These are phyloP conservation scores for Drosophila pegasa DNA, from an alignment of 2,888 invertebrate species.

Conservation along the genomic window DNA sequence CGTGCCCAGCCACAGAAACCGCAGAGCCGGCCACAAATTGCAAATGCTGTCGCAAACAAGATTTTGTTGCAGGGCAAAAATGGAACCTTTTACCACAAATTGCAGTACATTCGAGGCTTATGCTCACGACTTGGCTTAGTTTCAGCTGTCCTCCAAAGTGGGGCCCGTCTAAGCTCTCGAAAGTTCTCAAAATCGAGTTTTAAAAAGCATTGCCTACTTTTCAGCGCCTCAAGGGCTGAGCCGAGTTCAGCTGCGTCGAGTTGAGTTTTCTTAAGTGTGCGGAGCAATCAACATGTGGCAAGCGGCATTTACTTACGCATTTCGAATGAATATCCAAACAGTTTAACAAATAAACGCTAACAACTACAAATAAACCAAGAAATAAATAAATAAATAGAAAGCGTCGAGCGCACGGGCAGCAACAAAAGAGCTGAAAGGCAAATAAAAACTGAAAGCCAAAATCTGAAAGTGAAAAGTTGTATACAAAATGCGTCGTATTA, in stretches of 20 bases:
- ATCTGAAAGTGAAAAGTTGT: constrained; percentile 79
- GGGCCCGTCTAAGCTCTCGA: not conserved
- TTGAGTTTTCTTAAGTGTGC: constrained; percentile 29
- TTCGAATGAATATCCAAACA: constrained; percentile 73
- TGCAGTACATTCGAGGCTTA: constrained; percentile 14
- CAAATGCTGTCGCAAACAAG: constrained; percentile 12
- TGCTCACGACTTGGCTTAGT: not conserved
- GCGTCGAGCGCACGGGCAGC: constrained; percentile 33
- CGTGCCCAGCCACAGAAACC: not conserved
- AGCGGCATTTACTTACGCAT: constrained; percentile 35
- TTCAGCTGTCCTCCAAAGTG: not conserved
- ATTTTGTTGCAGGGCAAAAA: constrained; percentile 8
- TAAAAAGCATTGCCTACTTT: constrained; percentile 25
- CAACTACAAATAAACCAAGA: constrained; percentile 63
- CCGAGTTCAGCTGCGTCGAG: not conserved
- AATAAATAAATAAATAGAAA: constrained; percentile 48
- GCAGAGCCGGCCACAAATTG: constrained; percentile 32
- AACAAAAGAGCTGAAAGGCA: constrained; percentile 65
- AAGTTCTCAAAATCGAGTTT: not conserved
- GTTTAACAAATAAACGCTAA: constrained; percentile 71
- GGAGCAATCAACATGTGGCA: constrained; percentile 55
- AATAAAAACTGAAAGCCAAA: constrained; percentile 56
- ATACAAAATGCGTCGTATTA: constrained; percentile 76
- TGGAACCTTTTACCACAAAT: constrained; percentile 20
- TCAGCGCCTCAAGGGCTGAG: not conserved